phyloP scores from a whole-genome alignment of 2,113 vertebrate genomes.

The Mirounga angustirostris region DNA sequence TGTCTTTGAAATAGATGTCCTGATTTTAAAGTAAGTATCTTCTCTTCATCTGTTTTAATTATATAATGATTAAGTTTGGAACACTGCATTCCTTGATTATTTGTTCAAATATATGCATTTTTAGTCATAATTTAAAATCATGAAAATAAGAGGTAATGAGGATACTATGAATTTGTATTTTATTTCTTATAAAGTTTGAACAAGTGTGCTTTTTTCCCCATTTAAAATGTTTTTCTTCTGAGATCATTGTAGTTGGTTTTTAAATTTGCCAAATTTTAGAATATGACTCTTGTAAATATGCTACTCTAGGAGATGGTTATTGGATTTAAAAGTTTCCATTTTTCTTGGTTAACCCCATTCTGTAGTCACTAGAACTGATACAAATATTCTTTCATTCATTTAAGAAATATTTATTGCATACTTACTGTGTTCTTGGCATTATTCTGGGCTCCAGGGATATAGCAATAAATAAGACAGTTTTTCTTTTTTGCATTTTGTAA shows the following conservation, averaged over 20 bases:
- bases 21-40: conserved; percentile 60
- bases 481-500: conserved; percentile 51
- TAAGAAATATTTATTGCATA: conserved; percentile 4
- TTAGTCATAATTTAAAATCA: conserved; percentile 56
- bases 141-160: not conserved
- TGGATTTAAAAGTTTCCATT: conserved; percentile 12
- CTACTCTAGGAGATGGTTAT: not conserved
- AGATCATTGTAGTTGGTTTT: conserved; percentile 28
- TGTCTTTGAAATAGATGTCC: conserved; percentile 31
- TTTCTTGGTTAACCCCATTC: conserved; percentile 24
- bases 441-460: conserved; percentile 7
- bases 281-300: conserved; percentile 20
- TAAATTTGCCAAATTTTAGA: conserved; percentile 31
- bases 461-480: not conserved
- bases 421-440: not conserved
- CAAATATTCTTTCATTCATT: conserved; percentile 32
- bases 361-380: conserved; percentile 15
- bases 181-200: conserved; percentile 54
- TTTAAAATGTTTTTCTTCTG: conserved; percentile 53
- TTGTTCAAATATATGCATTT: conserved; percentile 50
- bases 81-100: conserved; percentile 12
- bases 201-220: not conserved
- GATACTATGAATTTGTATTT: conserved; percentile 56
- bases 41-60: conserved; percentile 51
- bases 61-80: conserved; percentile 21